phyloP scores from a whole-genome alignment of 2,797 vertebrate species.

The Zalophus californianus region DNA sequence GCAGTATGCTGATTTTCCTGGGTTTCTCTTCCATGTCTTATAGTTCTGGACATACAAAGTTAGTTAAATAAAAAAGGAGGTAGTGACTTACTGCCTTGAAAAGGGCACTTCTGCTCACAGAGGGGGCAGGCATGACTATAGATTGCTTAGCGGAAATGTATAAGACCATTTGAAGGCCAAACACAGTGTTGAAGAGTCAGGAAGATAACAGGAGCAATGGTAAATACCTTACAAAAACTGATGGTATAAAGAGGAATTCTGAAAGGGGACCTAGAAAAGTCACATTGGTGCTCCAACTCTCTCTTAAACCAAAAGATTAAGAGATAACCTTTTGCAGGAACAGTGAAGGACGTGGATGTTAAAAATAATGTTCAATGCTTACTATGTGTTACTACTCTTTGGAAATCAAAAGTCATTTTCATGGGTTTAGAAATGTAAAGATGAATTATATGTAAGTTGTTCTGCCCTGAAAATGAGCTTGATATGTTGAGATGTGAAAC shows the following conservation, averaged over 20 bases:
- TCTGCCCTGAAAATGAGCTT: conserved; percentile 42
- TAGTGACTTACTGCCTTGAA: neutral
- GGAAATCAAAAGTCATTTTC: conserved; percentile 36
- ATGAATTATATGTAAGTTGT: conserved; percentile 9
- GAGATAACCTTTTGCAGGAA: neutral
- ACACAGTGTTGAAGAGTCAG: neutral
- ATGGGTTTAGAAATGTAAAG: neutral
- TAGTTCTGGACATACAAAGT: neutral
- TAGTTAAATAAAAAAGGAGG: neutral
- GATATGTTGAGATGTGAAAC: neutral
- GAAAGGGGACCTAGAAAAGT: neutral
- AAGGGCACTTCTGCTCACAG: neutral
- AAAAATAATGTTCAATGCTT: neutral
- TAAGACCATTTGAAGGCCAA: neutral
- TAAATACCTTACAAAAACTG: neutral
- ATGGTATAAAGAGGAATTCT: too few relatives aligned
- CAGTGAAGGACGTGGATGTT: neutral
- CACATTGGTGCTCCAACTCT: neutral
- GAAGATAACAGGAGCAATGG: neutral
- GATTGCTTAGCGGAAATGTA: neutral
- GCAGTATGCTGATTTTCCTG: neutral
- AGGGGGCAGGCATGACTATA: rapidly evolving
- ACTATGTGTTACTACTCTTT: conserved; percentile 9
- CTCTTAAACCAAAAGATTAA: neutral
- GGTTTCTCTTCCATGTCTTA: neutral